Conservation (phyloP, 2,113 vertebrate genomes). For the Aspiorhynchus laticeps region DNA sequence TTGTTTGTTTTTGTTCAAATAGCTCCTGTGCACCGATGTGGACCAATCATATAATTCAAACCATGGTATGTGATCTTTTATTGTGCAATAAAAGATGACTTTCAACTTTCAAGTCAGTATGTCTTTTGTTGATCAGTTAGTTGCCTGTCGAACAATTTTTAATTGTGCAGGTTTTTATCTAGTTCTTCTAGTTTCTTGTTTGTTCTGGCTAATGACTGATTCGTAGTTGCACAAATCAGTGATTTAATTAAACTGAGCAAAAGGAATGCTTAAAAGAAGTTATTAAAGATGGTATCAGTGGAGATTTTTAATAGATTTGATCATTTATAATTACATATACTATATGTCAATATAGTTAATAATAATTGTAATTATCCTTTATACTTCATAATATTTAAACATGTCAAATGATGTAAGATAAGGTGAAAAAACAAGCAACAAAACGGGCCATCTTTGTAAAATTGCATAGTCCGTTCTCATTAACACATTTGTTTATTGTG, state of each 20-base stretch:
- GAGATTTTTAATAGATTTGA: no score
- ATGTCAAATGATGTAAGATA: not conserved
- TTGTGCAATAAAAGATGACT: conserved; percentile 81
- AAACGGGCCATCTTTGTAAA: not conserved
- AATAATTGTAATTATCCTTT: no score
- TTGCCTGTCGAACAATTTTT: not conserved
- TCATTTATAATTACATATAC: not conserved
- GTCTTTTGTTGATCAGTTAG: conserved; percentile 19
- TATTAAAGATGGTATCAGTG: no score
- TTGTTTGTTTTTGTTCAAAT: conserved; percentile 60
- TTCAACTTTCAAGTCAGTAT: conserved; percentile 68
- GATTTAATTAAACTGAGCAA: not conserved
- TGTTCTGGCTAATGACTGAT: no score
- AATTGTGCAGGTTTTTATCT: not conserved
- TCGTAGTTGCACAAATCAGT: not conserved
- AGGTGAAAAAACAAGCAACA: not conserved
- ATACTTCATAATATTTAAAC: no score
- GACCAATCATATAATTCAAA: conserved; percentile 74
- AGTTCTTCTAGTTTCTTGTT: not conserved
- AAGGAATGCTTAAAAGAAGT: not conserved
- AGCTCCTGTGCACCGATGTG: conserved; percentile 74
- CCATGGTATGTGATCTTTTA: conserved; percentile 79
- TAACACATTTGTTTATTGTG: not conserved
- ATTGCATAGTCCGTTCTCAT: not conserved
- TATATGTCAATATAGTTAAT: not conserved